Conservation (phyloP, 1,140 invertebrate species). For the Drosophila ambigua region DNA sequence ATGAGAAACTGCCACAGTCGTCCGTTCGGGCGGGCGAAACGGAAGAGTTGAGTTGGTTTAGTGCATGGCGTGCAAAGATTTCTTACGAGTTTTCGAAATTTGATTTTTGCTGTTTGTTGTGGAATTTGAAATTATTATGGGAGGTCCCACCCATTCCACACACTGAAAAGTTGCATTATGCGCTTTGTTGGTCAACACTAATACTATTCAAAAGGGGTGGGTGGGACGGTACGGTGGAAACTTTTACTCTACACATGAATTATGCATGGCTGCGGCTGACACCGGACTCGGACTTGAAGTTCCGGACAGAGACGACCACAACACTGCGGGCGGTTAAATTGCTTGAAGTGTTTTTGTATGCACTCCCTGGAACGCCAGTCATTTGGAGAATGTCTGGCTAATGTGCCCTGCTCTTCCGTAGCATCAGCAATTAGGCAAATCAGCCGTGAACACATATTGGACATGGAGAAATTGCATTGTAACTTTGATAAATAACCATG, state of each 20-base stretch:
- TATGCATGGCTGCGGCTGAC: slow-evolving; percentile 41
- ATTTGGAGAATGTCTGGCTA: slow-evolving; percentile 11
- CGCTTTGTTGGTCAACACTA: slow-evolving; percentile 77
- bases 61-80: slow-evolving; percentile 63
- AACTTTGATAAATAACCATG: slow-evolving; percentile 1
- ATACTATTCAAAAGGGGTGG: slow-evolving; percentile 16
- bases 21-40: background rate
- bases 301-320: slow-evolving; percentile 1
- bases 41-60: slow-evolving; percentile 35
- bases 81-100: slow-evolving; percentile 76
- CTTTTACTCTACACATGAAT: slow-evolving; percentile 41
- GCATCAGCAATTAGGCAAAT: slow-evolving; percentile 15
- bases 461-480: slow-evolving; percentile 7
- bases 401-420: background rate
- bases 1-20: slow-evolving; percentile 2
- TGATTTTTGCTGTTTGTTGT: slow-evolving; percentile 79
- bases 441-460: slow-evolving; percentile 2
- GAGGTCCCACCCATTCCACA: slow-evolving; percentile 1
- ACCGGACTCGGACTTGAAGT: background rate
- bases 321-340: background rate
- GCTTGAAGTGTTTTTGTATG: slow-evolving; percentile 3
- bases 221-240: slow-evolving; percentile 25
- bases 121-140: slow-evolving; percentile 79
- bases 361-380: slow-evolving; percentile 3
- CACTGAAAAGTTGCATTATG: slow-evolving; percentile 65